phyloP scores from a whole-genome alignment of 2,888 invertebrate genomes.

The Drosophila tripunctata region DNA sequence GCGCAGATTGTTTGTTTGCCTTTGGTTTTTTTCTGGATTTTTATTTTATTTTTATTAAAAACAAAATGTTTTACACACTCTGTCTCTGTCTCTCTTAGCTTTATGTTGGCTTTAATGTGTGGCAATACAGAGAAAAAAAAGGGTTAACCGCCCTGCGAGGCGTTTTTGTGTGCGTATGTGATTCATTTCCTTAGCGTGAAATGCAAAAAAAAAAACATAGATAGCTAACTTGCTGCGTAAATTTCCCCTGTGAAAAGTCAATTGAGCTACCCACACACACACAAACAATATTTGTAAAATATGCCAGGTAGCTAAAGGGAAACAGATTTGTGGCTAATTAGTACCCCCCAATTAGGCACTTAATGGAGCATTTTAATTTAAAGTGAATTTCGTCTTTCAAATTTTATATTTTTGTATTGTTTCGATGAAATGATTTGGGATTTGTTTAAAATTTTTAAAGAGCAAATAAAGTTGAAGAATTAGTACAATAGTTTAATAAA shows the following conservation, averaged over 20 bases:
- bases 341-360: constrained; percentile 41
- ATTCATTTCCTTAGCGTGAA: constrained; percentile 43
- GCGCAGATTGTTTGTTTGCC: constrained; percentile 57
- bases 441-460: too few relatives aligned
- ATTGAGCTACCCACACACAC: constrained; percentile 30
- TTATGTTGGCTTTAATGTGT: constrained; percentile 45
- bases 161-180: constrained; percentile 8
- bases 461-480: background rate
- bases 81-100: constrained; percentile 26
- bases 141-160: constrained; percentile 17
- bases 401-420: background rate
- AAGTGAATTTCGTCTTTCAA: constrained; percentile 9
- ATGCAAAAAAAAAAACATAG: constrained; percentile 11
- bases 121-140: constrained; percentile 35
- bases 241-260: constrained; percentile 36
- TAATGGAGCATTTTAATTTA: constrained; percentile 26
- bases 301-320: constrained; percentile 25
- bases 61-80: constrained; percentile 70
- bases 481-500: too few relatives aligned
- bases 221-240: constrained; percentile 36
- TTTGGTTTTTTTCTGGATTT: constrained; percentile 40
- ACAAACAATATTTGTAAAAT: constrained; percentile 19
- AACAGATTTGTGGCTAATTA: constrained; percentile 21
- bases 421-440: background rate
- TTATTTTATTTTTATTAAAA: constrained; percentile 66